Evolutionary conservation across 1,140 invertebrate species (phyloP).

Genomic region (Drosophila elegans): DNA sequence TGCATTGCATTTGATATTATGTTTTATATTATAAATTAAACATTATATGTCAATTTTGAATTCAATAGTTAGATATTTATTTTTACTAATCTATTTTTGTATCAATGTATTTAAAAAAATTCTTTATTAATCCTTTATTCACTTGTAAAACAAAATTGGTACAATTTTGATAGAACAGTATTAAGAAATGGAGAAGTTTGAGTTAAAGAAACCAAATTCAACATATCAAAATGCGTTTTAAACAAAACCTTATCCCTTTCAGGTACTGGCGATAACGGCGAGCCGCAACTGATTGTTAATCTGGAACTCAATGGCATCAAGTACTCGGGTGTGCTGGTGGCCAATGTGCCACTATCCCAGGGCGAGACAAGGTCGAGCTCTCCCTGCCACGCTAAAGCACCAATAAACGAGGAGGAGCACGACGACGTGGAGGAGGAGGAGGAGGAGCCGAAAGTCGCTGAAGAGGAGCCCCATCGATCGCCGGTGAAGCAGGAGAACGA

Average conservation of each 20-base stretch:
- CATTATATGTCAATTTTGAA: too few relatives aligned
- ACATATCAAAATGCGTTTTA: neutral
- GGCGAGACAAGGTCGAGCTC: conserved; percentile 16
- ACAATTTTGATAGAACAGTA: too few relatives aligned
- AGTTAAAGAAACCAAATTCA: too few relatives aligned
- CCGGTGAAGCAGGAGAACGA: conserved; percentile 36
- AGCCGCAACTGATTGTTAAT: conserved; percentile 96
- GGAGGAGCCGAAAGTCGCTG: conserved; percentile 20
- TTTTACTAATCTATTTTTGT: too few relatives aligned
- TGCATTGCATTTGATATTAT: too few relatives aligned
- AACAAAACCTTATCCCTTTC: conserved; percentile 28
- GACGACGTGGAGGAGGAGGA: conserved; percentile 21
- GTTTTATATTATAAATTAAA: too few relatives aligned
- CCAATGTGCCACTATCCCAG: conserved; percentile 86
- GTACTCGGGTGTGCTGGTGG: conserved; percentile 95
- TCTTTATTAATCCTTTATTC: too few relatives aligned
- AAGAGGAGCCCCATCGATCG: conserved; percentile 32
- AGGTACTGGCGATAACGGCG: conserved; percentile 90
- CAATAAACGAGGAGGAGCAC: conserved; percentile 2
- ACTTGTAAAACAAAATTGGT: too few relatives aligned
- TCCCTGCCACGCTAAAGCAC: conserved; percentile 16
- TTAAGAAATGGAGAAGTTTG: too few relatives aligned
- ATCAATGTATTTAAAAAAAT: too few relatives aligned
- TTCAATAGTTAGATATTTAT: too few relatives aligned
- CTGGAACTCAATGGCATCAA: conserved; percentile 98